phyloP scores from a whole-genome alignment of 1,140 invertebrate species.

The Drosophila arawakana region DNA sequence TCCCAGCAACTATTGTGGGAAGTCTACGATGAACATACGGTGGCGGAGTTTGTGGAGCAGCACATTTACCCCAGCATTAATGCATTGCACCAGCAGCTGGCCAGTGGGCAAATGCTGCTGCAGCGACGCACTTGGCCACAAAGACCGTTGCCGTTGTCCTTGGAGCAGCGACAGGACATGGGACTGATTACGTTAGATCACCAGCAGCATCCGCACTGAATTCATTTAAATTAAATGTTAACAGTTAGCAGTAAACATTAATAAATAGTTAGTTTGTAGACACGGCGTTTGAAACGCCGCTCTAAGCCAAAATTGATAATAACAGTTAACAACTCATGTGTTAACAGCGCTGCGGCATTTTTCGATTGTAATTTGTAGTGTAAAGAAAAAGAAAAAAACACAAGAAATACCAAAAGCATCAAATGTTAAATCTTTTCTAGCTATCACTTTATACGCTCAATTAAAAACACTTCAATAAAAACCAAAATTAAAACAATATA shows the following conservation, averaged over 20 bases:
- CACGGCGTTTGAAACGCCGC: conserved; percentile 61
- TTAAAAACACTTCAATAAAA: conserved; percentile 7
- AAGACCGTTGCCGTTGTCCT: conserved; percentile 75
- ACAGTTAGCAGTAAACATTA: conserved; percentile 3
- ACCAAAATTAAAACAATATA: background rate
- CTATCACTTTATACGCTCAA: conserved; percentile 39
- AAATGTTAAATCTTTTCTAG: conserved; percentile 59
- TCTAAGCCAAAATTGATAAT: conserved; percentile 48
- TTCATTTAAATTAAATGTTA: background rate
- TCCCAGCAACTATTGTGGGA: conserved; percentile 88
- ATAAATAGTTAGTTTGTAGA: conserved; percentile 35
- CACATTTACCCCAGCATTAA: conserved; percentile 85
- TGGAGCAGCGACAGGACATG: conserved; percentile 64
- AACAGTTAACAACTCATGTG: conserved; percentile 45
- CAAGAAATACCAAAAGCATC: conserved; percentile 30
- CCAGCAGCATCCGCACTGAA: conserved; percentile 35
- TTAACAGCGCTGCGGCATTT: conserved; percentile 48
- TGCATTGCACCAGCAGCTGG: conserved; percentile 85
- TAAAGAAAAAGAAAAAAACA: too few relatives aligned
- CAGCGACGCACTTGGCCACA: conserved; percentile 81
- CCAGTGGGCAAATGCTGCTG: conserved; percentile 82
- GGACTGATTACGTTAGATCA: conserved; percentile 48
- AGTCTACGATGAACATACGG: conserved; percentile 89
- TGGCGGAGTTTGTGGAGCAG: conserved; percentile 91
- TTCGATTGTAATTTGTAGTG: conserved; percentile 11